Conservation (phyloP, 2,797 vertebrate species). For the Ceyx erithaca region DNA sequence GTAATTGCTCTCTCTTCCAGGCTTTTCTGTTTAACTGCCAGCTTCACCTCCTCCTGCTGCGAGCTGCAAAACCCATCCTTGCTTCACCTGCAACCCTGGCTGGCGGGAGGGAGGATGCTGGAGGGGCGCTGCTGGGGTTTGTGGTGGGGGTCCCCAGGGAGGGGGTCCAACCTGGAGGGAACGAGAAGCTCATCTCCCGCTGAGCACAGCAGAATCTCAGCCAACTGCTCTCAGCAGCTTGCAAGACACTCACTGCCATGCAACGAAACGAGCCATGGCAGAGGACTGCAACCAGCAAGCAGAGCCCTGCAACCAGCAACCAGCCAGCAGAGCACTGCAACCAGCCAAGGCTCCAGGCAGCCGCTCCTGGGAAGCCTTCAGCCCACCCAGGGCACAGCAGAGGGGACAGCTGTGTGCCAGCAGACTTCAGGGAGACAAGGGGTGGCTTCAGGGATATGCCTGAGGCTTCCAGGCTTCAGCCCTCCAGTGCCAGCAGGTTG, state of each 20-base stretch:
- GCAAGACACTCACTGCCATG: neutral
- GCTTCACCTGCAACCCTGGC: neutral
- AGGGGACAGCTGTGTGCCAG: neutral
- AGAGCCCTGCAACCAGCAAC: no score
- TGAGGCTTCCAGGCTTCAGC: neutral
- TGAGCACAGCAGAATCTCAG: neutral
- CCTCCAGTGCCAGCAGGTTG: neutral
- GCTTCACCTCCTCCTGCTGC: constrained; percentile 1
- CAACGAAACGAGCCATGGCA: fast-evolving
- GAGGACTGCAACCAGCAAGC: neutral
- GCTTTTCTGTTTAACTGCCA: neutral
- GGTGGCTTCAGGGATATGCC: neutral
- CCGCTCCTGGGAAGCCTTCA: neutral
- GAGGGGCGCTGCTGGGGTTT: neutral
- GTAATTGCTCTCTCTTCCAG: constrained; percentile 10
- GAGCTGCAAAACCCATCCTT: neutral
- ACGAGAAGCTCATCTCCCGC: neutral
- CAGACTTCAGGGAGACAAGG: neutral
- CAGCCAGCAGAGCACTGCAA: no score
- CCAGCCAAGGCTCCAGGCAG: neutral
- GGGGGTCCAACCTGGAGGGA: neutral
- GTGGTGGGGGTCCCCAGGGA: neutral
- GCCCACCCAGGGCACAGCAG: neutral
- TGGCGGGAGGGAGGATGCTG: neutral
- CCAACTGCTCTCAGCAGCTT: neutral